Conservation (phyloP, 2,113 vertebrate species). For the Datnioides undecimradiatus region DNA sequence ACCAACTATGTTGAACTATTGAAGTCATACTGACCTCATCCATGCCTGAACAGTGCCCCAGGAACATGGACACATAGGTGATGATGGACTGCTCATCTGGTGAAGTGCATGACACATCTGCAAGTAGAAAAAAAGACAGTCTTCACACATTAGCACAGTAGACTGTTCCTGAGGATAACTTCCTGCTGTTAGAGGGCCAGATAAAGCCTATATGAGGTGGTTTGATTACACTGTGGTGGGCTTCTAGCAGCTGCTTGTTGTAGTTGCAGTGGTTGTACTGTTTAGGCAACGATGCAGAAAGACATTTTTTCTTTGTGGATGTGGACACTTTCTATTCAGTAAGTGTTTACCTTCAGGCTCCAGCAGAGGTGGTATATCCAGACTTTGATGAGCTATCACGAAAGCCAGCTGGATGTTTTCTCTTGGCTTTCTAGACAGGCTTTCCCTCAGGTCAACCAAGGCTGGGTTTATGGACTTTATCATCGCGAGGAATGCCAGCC, state of each 20-base stretch:
- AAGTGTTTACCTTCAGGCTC: conserved; percentile 89
- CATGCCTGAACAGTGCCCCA: conserved; percentile 84
- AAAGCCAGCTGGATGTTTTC: conserved; percentile 91
- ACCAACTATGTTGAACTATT: neutral
- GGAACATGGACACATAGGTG: conserved; percentile 92
- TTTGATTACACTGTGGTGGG: neutral
- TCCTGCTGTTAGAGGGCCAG: neutral
- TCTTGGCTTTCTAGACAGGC: conserved; percentile 83
- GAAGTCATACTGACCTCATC: conserved; percentile 81
- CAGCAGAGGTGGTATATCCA: conserved; percentile 89
- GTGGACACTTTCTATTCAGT: neutral
- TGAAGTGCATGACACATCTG: conserved; percentile 87
- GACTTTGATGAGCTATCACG: conserved; percentile 82
- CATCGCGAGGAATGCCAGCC: conserved; percentile 90
- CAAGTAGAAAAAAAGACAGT: neutral
- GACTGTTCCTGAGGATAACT: neutral
- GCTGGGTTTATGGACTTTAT: conserved; percentile 90
- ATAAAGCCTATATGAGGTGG: neutral
- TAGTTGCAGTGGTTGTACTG: neutral
- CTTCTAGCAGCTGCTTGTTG: neutral
- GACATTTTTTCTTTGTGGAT: neutral
- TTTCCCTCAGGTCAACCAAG: conserved; percentile 89
- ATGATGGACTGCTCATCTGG: conserved; percentile 93
- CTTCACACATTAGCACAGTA: neutral
- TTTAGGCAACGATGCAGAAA: neutral